Base-by-base conservation (phyloP, 2,797 vertebrate genomes). In the Paguma larvata region DNA sequence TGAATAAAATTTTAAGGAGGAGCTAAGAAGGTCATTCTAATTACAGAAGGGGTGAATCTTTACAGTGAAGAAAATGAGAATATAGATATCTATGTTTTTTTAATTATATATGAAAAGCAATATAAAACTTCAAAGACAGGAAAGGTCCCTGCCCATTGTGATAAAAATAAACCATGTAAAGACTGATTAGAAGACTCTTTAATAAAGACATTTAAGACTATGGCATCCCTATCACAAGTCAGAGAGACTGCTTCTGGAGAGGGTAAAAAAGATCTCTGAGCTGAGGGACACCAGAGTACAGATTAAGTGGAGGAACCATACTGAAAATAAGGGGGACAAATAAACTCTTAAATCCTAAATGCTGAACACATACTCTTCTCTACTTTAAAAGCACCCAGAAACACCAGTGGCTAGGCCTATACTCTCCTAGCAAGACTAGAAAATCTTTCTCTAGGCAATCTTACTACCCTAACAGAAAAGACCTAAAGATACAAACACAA, bases 1-100 rank as follows among this genome's bases (percentile, higher is more conserved):
- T 56, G 48, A 86, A 59, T 68, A 75, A 75, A n/a, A 78, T 78
- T 91, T 94, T 79, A 77, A 96, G 56, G 23, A 68, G 38, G 13
- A 59, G 30, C 84, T 51, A 89, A 79, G 30, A 89, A 80, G 13
- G 41, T 91, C 27, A 88, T 91, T 82, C 56, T 75, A 83, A 85
- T 63, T 86, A 83, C 1, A 72, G 38, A 89, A 79, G 16, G 53
- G 41, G 19, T 88, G 3, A 68, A 87, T 48, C 11, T 89, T 84
- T 92, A 56, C 44, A 73, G n/a, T 79, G 53, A 92, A 88, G 70
- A 88, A 70, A 96, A 83, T 53, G 2, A 70, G 16, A 63, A 11
- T 12, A 70, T 11, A 67, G 7, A 41, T 53, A 77, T 7, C 25
- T 6, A 15, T 46, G 27, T 27, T 25, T 56, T 83, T 89, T 94